Percentiles rank a stretch among this genome's conserved stretches.
These are phyloP conservation scores for Vannuccia rotundouncinata DNA, from an alignment of 2,888 invertebrate species.

Conservation along the genomic window DNA sequence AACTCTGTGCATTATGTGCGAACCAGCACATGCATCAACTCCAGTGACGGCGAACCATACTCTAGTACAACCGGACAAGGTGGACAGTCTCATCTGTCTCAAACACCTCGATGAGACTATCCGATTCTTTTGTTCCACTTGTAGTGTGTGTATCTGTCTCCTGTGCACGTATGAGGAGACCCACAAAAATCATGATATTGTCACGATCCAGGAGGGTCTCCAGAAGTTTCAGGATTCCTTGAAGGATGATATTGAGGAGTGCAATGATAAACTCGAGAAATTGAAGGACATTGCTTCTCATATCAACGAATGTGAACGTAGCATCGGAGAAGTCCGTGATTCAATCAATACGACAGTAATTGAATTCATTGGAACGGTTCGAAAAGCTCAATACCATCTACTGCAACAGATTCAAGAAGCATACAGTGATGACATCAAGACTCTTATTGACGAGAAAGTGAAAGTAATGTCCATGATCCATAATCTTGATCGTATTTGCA, in stretches of 20 bases:
- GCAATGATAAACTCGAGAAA: not conserved
- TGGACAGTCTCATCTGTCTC: not conserved
- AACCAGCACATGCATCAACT: not conserved
- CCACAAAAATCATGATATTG: not conserved
- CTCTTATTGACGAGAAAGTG: not conserved
- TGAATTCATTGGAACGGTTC: not conserved
- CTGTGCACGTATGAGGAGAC: conserved; percentile 22
- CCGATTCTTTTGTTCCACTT: conserved; percentile 20
- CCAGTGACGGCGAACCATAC: conserved; percentile 19
- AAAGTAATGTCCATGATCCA: not conserved
- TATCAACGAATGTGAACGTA: not conserved
- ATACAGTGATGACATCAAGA: not conserved
- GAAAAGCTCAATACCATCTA: not conserved
- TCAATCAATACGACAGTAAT: not conserved
- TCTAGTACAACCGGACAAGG: not conserved
- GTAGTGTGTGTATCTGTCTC: conserved; percentile 7
- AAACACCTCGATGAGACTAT: not conserved
- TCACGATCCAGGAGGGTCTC: not conserved
- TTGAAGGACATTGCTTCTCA: not conserved
- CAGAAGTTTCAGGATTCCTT: not conserved
- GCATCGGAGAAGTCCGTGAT: not conserved
- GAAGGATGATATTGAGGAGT: not conserved
- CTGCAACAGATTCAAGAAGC: not conserved
- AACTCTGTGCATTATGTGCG: not conserved
- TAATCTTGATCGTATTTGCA: not conserved